Conservation (phyloP, 2,888 invertebrate genomes). For the Oxyscelio sp. region DNA sequence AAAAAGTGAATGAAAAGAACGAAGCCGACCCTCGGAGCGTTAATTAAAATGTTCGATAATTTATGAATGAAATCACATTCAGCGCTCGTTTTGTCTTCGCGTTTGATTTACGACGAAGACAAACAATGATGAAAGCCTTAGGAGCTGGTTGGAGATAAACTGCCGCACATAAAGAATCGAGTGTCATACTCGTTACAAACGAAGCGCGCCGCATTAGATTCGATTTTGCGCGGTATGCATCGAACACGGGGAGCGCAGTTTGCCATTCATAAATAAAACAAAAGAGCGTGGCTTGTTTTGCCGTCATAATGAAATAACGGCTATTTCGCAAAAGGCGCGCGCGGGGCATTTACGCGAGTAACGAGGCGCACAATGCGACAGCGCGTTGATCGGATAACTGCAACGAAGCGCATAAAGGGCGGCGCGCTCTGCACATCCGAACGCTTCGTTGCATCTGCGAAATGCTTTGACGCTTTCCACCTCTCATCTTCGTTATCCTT, state of each 20-base stretch:
- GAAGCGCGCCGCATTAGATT: constrained; percentile 30
- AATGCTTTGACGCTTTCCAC: too few relatives aligned
- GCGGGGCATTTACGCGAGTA: constrained; percentile 57
- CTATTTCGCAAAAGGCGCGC: constrained; percentile 55
- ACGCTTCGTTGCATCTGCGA: too few relatives aligned
- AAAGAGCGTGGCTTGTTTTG: constrained; percentile 48
- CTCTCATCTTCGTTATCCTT: too few relatives aligned
- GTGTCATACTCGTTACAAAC: constrained; percentile 13
- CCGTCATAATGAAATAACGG: constrained; percentile 66
- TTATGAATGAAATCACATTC: constrained; percentile 1
- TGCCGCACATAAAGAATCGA: constrained; percentile 22
- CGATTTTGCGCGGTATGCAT: constrained; percentile 50
- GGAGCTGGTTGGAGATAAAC: constrained; percentile 17
- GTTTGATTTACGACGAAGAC: constrained; percentile 20
- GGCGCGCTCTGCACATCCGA: too few relatives aligned
- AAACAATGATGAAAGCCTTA: not conserved
- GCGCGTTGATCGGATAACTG: too few relatives aligned
- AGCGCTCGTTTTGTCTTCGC: constrained; percentile 12
- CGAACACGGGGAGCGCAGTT: constrained; percentile 2
- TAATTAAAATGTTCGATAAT: constrained; percentile 41
- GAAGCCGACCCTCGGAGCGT: constrained; percentile 32
- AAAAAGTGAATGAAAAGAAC: not conserved
- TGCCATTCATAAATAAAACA: constrained; percentile 65
- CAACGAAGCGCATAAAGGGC: too few relatives aligned
- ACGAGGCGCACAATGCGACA: too few relatives aligned